Evolutionary conservation across 1,140 invertebrate species (phyloP), one percentile per base, ranked within the genome.

Genomic region (Doryteuthis pealeii): DNA sequence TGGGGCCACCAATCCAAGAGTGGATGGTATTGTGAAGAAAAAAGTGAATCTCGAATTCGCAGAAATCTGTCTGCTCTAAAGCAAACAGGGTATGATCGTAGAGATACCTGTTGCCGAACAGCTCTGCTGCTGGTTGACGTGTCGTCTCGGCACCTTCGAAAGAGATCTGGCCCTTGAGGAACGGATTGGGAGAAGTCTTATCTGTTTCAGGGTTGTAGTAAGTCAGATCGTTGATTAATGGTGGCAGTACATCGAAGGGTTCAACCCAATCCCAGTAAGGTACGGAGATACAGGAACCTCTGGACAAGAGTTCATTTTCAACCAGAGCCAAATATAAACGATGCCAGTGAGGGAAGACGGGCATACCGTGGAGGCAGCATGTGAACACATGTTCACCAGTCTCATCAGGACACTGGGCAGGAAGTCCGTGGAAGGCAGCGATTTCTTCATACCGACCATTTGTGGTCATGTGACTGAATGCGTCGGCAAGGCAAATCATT

Each of bases 221-320:
- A 6, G 74, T 74, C 28, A 74, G 35, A 3, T 73, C 70, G 54
- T n/a, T 68, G 22, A 78, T 66, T 0, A 79, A 68, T 45, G 40
- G 8, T 15, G 78, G 78, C n/a, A 79, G 32, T 22, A 71, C 33
- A 1, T 30, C 40, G 68, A 79, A 71, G 40, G 72, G 71, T 22
- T 62, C 15, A 26, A 71, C 74, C 78, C 78, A 79, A 40, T 79
- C 78, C 78, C 78, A 79, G 66, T 79, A 79, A 1, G 78, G 78
- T 10, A 79, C 68, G 71, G 78, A 58, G 2, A 79, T 70, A 26
- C 40, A 40, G 0, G 78, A 79, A 26, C 78, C 78, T 28, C 65
- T 74, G 5, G 35, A 12, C 26, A 79, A 70, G 15, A 79, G 70
- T 5, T 71, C 74, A 26, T 77, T 68, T 66, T 79, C 78, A 49